Evolutionary conservation across 1,140 invertebrate genomes (phyloP), one percentile per base, ranked within the genome.

Genomic region (Euura lappo): DNA sequence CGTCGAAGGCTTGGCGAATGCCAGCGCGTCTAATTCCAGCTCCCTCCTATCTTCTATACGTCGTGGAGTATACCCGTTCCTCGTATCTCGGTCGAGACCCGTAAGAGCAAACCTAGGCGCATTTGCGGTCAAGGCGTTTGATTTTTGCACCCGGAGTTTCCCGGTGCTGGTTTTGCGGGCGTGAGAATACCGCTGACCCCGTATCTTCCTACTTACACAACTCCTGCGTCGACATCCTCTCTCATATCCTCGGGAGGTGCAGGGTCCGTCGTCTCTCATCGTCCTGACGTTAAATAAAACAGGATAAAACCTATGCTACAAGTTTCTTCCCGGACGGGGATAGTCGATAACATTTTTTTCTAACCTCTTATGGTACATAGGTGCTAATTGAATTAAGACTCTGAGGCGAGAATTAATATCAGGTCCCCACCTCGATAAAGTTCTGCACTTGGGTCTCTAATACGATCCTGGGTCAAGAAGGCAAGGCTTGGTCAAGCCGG

Each of bases 61-160:
- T n/a, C 51, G 51, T 60, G 51, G 28, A 28, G 28, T n/a, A 28
- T 28, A 28, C 51, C 3, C 51, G 51, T 60, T 60, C 51, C 13
- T 60, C 51, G 13, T 6, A 60, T 60, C 51, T 60, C 51, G 51
- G 51, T 60, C 51, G 51, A 60, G 6, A 5, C 8, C 51, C 51
- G 51, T 6, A 8, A 5, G 51, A 28, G 28, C 28, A 28, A 28
- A 28, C 28, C 28, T 28, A 28, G 7, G 7, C 11, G 47, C 47
- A 51, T 51, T 51, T 51, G n/a, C 47, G 47, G 47, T 51, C 47
- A 51, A 51, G 47, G n/a, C 47, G 47, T n/a, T 51, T 51, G n/a
- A 51, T 51, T 51, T 51, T 51, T 51, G 47, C 2, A 28, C 7
- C 47, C 47, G 2, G n/a, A n/a, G 7, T 51, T 51, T 7, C 11